These are phyloP conservation scores for Metacarcinus magister DNA, from an alignment of 2,888 invertebrate species.

Conservation along the genomic window DNA sequence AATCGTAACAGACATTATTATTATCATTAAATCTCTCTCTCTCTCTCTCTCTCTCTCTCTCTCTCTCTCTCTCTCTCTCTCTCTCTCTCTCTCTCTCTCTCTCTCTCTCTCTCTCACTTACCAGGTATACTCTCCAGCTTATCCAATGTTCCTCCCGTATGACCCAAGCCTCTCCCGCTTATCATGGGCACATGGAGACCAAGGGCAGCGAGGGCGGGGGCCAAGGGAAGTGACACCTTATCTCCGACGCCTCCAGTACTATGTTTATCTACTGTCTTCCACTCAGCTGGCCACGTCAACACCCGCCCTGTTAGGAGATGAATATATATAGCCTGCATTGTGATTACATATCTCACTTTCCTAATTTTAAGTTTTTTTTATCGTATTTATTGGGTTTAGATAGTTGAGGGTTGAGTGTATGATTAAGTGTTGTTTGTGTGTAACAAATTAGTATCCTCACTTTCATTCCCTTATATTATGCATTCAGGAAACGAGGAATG, in stretches of 20 bases:
- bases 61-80: too few species aligned
- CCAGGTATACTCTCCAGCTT: slow-evolving; percentile 87
- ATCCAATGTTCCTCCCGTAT: slow-evolving; percentile 87
- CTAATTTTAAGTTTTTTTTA: not conserved
- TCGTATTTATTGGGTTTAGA: too few species aligned
- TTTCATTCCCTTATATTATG: too few species aligned
- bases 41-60: too few species aligned
- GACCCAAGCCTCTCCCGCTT: slow-evolving; percentile 86
- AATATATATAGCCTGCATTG: not conserved
- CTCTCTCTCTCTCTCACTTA: slow-evolving; percentile 35
- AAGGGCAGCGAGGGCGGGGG: slow-evolving; percentile 87
- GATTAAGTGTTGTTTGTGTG: too few species aligned
- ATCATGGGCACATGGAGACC: slow-evolving; percentile 87
- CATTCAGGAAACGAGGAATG: too few species aligned
- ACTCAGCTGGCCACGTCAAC: slow-evolving; percentile 84
- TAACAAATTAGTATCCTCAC: too few species aligned
- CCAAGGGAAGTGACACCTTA: slow-evolving; percentile 86
- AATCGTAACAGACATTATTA: not conserved
- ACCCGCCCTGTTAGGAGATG: slow-evolving; percentile 83
- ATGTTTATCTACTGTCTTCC: slow-evolving; percentile 87
- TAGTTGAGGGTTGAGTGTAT: too few species aligned
- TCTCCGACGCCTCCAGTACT: slow-evolving; percentile 88
- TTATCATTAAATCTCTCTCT: too few species aligned
- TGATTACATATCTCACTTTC: not conserved
- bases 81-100: too few species aligned